Base-by-base conservation (phyloP, 2,888 invertebrate species). In the Acanthosepion esculentum region DNA sequence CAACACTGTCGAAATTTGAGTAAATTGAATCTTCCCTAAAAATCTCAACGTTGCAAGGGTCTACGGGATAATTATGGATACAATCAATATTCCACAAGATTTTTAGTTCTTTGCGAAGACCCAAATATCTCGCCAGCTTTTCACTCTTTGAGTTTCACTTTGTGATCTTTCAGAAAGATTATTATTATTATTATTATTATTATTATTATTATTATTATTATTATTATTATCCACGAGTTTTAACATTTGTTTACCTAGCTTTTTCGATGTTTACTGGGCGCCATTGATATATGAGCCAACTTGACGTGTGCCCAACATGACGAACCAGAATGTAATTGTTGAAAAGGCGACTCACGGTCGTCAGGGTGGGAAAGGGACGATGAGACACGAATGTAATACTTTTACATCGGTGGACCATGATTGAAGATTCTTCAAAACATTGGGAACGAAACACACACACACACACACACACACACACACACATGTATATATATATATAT, bases 161-260 rank as follows among this genome's bases (percentile, higher is more conserved):
- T 78, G n/a, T 78, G 18, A 15, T n/a, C 78, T n/a, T 10, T 78
- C 23, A 33, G 23, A 4, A 59, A 3, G 23, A 59, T 20, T 5
- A n/a, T n/a, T 78, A 33, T 78, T 5, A n/a, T n/a, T 78, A 33
- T 78, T 78, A 33, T 33, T n/a, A 33, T 78, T 78, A n/a, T 33
- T 78, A 33, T 78, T 78, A 15, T 15, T 78, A 4, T 78, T 78
- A 33, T 78, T 78, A 33, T 78, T 78, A 18, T n/a, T 78, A 12
- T 78, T n/a, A n/a, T 78, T 78, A n/a, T 78, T 78, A 59, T 78
- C 33, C 78, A 7, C 59, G 23, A 59, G 59, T 59, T 78, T 78
- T n/a, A 78, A 78, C 78, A n/a, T 78, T 78, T 78, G n/a, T 78
- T 78, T 78, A 78, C 78, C 78, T 78, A 78, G 78, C 78, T 78